phyloP scores from a whole-genome alignment of 2,888 invertebrate genomes.

The Tanytarsus gracilentus region DNA sequence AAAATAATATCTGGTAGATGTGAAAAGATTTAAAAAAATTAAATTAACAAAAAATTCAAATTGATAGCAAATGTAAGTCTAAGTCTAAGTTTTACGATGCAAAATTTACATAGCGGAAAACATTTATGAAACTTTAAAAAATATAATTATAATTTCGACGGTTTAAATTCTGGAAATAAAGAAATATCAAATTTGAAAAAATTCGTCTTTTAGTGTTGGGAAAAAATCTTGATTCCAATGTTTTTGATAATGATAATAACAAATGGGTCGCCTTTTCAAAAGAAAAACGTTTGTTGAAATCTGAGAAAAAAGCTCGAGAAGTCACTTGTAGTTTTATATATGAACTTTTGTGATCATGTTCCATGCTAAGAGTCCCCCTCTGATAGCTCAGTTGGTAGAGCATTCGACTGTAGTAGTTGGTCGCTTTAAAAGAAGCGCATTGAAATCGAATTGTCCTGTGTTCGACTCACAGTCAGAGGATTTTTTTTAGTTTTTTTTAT shows the following conservation, averaged over 20 bases:
- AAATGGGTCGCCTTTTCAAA: too few relatives aligned
- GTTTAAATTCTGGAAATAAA: too few relatives aligned
- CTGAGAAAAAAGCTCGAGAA: too few relatives aligned
- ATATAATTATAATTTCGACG: too few relatives aligned
- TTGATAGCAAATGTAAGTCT: not conserved
- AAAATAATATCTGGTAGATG: not conserved
- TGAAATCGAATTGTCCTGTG: slow-evolving; percentile 57
- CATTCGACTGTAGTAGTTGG: slow-evolving; percentile 37
- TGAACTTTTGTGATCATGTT: not conserved
- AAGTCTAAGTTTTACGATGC: not conserved
- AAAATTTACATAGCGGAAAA: too few relatives aligned
- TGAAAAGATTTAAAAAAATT: not conserved
- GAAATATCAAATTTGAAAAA: too few relatives aligned
- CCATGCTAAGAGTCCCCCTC: slow-evolving; percentile 30
- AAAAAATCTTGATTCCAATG: too few relatives aligned
- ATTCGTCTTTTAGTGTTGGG: too few relatives aligned
- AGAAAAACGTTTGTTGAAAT: too few relatives aligned
- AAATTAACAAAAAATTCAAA: not conserved
- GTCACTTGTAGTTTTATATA: not conserved
- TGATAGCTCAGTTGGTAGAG: slow-evolving; percentile 38
- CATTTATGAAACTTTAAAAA: too few relatives aligned
- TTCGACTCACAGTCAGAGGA: slow-evolving; percentile 61
- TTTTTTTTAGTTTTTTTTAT: slow-evolving; percentile 27
- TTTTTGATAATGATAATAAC: too few relatives aligned
- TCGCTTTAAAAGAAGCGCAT: not conserved